Evolutionary conservation across 2,113 vertebrate genomes (phyloP), one percentile per base, ranked within the genome.

Genomic region (Xenus cinereus): DNA sequence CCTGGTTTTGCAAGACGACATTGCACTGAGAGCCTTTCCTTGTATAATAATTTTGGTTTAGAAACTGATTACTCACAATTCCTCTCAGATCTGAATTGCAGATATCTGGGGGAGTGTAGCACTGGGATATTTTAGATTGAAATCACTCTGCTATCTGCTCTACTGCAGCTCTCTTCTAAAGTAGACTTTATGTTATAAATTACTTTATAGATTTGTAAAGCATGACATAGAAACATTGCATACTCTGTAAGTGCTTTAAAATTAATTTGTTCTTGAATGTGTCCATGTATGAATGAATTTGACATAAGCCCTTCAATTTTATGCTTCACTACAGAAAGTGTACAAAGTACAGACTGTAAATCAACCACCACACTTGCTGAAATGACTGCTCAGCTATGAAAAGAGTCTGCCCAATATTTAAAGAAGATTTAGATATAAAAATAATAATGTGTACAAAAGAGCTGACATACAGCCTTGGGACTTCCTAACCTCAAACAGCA

Each of bases 261-360:
- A 98, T 98, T 97, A 97, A 97, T 97, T 97, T 98, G 75, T 90
- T 97, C 96, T 97, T 97, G 92, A 97, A 90, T 41, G 9, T 92
- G 87, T 94, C 96, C 93, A 35, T 95, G 90, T 98, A 88, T 93
- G 88, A 98, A 96, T 97, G 95, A 93, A 77, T 93, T 98, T 95
- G 94, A 97, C 88, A 94, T 93, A 96, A 97, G 84, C 84, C 87
- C 95, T 97, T 98, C 96, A 92, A 93, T 97, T 97, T 98, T 96
- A 95, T 84, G 35, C 91, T 96, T 89, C 84, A 74, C 93, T 97
- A 97, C 97, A 97, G 94, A 95, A 95, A 95, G 71, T 62, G 33
- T 82, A 77, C 74, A 77, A 83, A 97, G 94, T 94, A 97, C 53
- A 93, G 95, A 96, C 92, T 90, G 46, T 97, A 97, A 98, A 98